Evolutionary conservation across 2,113 vertebrate genomes (phyloP).

Genomic region (Rhynchomys soricoides): DNA sequence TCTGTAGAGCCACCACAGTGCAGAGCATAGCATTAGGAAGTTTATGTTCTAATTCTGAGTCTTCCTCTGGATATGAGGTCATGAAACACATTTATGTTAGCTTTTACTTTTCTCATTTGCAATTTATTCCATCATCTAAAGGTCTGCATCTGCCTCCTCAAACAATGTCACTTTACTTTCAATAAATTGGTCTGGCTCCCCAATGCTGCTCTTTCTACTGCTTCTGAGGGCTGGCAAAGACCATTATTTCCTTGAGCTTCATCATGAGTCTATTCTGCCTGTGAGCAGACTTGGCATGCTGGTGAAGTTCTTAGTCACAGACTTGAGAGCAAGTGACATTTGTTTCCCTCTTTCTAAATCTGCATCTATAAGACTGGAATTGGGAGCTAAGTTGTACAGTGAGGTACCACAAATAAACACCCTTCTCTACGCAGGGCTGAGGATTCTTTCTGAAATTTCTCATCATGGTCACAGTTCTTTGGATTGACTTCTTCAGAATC

Average conservation of each 20-base stretch:
- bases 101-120: background rate
- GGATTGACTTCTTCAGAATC: background rate
- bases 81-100: background rate
- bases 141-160: background rate
- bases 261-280: background rate
- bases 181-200: background rate
- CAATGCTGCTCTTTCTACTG: background rate
- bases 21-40: background rate
- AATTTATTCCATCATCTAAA: background rate
- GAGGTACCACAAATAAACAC: background rate
- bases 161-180: background rate
- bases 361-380: background rate
- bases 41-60: background rate
- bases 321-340: background rate
- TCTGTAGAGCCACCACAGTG: rapidly evolving
- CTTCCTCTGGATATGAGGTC: background rate
- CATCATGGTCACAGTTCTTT: background rate
- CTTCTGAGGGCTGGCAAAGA: background rate
- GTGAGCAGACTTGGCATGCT: background rate
- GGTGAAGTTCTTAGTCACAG: background rate
- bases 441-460: background rate
- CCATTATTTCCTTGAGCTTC: background rate
- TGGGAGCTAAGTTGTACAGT: background rate
- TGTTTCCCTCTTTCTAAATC: background rate
- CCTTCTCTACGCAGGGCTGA: background rate